Conservation (phyloP, 1,140 invertebrate species). For the Mercenaria mercenaria region DNA sequence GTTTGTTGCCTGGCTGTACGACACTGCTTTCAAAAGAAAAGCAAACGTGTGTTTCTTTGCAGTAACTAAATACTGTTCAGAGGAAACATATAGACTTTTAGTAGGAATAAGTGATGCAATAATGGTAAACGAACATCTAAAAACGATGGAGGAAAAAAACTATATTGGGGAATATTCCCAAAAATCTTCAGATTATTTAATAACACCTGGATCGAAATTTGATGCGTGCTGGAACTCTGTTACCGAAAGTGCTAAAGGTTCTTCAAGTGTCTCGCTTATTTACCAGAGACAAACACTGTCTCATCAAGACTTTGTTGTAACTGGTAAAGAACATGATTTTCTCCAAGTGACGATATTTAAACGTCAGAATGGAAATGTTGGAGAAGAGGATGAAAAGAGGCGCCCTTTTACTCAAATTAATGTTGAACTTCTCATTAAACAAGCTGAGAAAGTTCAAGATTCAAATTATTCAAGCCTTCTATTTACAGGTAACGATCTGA, state of each 20-base stretch:
- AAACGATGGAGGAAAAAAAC: neutral
- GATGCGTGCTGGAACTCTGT: neutral
- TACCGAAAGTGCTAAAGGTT: neutral
- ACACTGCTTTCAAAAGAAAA: neutral
- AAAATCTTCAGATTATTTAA: neutral
- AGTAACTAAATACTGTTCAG: neutral
- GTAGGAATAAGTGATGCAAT: neutral
- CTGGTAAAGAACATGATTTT: constrained; percentile 16
- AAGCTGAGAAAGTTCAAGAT: neutral
- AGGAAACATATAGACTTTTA: neutral
- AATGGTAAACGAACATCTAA: neutral
- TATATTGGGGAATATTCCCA: neutral
- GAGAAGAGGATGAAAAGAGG: neutral
- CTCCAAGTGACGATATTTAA: neutral
- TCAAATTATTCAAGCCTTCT: neutral
- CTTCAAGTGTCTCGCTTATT: neutral
- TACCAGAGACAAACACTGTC: neutral
- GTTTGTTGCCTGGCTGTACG: constrained; percentile 18
- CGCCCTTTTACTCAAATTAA: neutral
- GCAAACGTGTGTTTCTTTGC: neutral
- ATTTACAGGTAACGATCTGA: constrained; percentile 1
- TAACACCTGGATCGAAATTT: neutral
- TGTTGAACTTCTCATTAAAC: neutral
- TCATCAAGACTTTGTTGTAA: neutral
- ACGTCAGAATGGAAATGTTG: neutral